phyloP scores from a whole-genome alignment of 1,140 invertebrate genomes.

The Lucilia sericata region DNA sequence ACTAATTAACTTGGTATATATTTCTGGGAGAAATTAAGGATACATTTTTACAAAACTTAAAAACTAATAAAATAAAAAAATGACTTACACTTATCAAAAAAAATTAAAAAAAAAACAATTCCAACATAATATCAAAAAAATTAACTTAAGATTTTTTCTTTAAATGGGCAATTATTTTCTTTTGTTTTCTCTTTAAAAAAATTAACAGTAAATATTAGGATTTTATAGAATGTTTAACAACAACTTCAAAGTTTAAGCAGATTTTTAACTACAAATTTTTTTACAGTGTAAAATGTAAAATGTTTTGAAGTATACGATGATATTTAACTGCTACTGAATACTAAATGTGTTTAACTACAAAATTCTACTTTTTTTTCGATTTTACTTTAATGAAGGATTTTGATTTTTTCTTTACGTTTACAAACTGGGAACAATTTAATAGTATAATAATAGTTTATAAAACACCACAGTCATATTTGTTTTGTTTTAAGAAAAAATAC shows the following conservation, averaged over 20 bases:
- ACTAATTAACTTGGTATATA: background rate
- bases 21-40: background rate
- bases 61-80: constrained; percentile 34
- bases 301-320: background rate
- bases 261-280: background rate
- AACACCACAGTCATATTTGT: constrained; percentile 66
- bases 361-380: constrained; percentile 5
- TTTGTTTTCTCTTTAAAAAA: background rate
- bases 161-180: background rate
- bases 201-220: background rate
- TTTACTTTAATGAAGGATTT: background rate
- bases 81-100: constrained; percentile 25
- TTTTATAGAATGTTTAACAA: constrained; percentile 34
- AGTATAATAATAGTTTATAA: constrained; percentile 62
- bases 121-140: constrained; percentile 12
- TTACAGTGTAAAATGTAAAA: constrained; percentile 7
- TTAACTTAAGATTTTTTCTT: constrained; percentile 31
- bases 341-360: background rate
- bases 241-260: constrained; percentile 42
- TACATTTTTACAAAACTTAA: constrained; percentile 32
- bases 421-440: background rate
- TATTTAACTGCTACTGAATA: background rate
- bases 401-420: background rate
- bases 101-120: constrained; percentile 14
- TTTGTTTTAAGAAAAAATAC: constrained; percentile 31